Base-by-base conservation (phyloP, 2,113 vertebrate genomes). In the Bos taurus region DNA sequence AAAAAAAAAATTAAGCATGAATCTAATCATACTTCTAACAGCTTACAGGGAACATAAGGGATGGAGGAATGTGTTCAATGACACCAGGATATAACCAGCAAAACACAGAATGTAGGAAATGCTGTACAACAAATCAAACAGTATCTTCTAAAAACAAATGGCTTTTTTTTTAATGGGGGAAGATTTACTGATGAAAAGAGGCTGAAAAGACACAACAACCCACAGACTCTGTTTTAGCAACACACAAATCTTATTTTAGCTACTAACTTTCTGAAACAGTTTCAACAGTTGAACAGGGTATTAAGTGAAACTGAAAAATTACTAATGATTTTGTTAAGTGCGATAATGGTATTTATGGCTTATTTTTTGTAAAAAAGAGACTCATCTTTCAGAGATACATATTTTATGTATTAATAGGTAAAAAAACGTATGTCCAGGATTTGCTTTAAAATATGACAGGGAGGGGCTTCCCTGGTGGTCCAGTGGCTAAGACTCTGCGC, bases 91-190 rank as follows among this genome's bases (percentile, higher is more conserved):
- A 91, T 80, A 87, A 91, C 30, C 40, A 88, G 74, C 50, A 81
- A 95, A 92, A 56, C n/a, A 50, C 48, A 87, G 71, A 80, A 95
- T 57, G 23, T 56, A 33, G 48, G 12, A 87, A 67, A 81, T 57
- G 50, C 64, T 78, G 2, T 25, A 87, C 9, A 92, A 81, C 40
- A 85, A 85, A 90, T 87, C 71, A 80, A 19, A 74, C 71, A 87
- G 71, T 81, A 10, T 81, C 59, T 88, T 50, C 23, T 57, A 95
- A 91, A 92, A 95, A 67, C 87, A n/a, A 87, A 80, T 30, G 23
- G 28, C 56, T 80, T 36, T 81, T 87, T 57, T 74, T 78, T 67
- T 28, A 91, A 77, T n/a, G 19, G 43, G 16, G n/a, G 43, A 90
- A 62, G 43, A 95, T 95, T 59, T 59, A 74, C 7, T 92, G 71